Conservation (phyloP, 1,140 invertebrate species). For the Anoplophora glabripennis region DNA sequence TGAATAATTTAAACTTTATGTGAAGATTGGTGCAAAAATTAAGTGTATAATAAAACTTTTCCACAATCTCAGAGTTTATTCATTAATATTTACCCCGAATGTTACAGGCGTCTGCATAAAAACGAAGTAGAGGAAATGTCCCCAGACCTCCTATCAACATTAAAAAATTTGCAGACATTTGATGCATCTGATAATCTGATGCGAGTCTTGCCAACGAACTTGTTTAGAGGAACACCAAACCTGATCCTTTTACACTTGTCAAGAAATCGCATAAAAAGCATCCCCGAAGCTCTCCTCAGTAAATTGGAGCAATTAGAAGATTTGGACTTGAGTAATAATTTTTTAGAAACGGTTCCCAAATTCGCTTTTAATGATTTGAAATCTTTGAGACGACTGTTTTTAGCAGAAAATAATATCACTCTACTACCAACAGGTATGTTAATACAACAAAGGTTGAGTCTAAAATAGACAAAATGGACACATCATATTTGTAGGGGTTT, state of each 20-base stretch:
- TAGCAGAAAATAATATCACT: conserved; percentile 57
- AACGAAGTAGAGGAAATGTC: conserved; percentile 69
- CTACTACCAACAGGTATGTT: conserved; percentile 39
- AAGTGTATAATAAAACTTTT: too few relatives aligned
- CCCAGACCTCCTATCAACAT: conserved; percentile 61
- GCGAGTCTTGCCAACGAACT: conserved; percentile 55
- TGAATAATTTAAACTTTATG: too few relatives aligned
- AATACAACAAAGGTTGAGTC: conserved; percentile 30
- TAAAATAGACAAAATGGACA: conserved; percentile 49
- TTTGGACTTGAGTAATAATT: conserved; percentile 55
- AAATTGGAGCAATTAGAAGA: conserved; percentile 50
- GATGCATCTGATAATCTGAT: conserved; percentile 74
- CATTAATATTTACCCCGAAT: too few relatives aligned
- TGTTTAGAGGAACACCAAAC: conserved; percentile 62
- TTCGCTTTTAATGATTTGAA: conserved; percentile 58
- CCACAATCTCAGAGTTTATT: too few relatives aligned
- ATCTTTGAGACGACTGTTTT: conserved; percentile 56
- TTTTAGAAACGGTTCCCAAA: conserved; percentile 50
- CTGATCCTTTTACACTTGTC: conserved; percentile 69
- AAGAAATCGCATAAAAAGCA: conserved; percentile 51
- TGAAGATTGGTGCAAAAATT: too few relatives aligned
- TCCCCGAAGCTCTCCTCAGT: conserved; percentile 46
- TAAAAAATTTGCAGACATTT: conserved; percentile 65
- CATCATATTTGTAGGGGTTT: conserved; percentile 43
- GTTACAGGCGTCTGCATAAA: conserved; percentile 65